A percentile compares a stretch with the other conserved stretches of the same genome.
Conservation (phyloP, 1,140 invertebrate genomes). For the Lordiphosa mommai region DNA sequence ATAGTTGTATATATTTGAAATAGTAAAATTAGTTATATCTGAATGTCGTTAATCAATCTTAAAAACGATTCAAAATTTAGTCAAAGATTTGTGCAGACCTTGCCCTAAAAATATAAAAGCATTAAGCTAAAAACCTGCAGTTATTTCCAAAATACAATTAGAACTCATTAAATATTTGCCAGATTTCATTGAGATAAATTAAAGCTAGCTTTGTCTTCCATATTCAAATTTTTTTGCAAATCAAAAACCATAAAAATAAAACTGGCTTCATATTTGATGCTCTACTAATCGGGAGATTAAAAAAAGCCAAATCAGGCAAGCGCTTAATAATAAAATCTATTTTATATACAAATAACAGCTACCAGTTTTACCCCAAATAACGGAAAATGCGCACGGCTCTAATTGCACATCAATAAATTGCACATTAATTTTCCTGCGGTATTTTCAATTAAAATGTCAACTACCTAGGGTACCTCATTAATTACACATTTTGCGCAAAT, state of each 20-base stretch:
- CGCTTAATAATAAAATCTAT: not conserved
- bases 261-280: slow-evolving; percentile 9
- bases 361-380: too few relatives aligned
- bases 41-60: too few relatives aligned
- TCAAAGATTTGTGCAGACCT: too few relatives aligned
- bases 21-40: too few relatives aligned
- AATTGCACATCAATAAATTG: slow-evolving; percentile 58
- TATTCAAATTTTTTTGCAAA: slow-evolving; percentile 1
- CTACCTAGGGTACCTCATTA: slow-evolving; percentile 52
- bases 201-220: slow-evolving; percentile 31
- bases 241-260: slow-evolving; percentile 2
- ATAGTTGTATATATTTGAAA: too few relatives aligned
- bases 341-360: not conserved
- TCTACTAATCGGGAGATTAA: not conserved
- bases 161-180: slow-evolving; percentile 12
- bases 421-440: slow-evolving; percentile 34
- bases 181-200: slow-evolving; percentile 25
- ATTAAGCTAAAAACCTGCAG: too few relatives aligned
- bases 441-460: slow-evolving; percentile 69
- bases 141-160: not conserved
- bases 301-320: not conserved
- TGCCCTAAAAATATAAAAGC: too few relatives aligned
- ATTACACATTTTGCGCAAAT: slow-evolving; percentile 63
- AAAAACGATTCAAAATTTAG: too few relatives aligned
- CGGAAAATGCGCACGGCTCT: slow-evolving; percentile 16